These are phyloP conservation scores for Chaetoderma sp. DNA, from an alignment of 2,888 invertebrate genomes.

Conservation along the genomic window DNA sequence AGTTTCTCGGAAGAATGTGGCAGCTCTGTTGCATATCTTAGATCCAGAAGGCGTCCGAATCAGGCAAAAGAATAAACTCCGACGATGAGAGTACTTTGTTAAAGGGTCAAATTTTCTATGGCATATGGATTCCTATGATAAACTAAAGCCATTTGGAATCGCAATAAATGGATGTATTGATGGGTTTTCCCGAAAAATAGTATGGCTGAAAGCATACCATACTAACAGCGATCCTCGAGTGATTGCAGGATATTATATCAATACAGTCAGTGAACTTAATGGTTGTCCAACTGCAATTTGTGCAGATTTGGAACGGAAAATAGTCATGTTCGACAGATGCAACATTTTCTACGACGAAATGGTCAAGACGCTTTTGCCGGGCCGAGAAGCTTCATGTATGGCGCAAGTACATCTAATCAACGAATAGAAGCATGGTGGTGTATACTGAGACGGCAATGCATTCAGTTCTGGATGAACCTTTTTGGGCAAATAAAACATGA, in stretches of 20 bases:
- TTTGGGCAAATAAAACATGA: too few relatives aligned
- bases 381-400: too few relatives aligned
- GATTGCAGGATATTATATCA: slow-evolving; percentile 6
- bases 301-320: slow-evolving; percentile 11
- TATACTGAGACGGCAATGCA: too few relatives aligned
- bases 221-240: slow-evolving; percentile 32
- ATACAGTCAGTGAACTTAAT: background rate
- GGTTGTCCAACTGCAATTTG: slow-evolving; percentile 6
- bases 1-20: background rate
- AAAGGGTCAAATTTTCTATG: background rate
- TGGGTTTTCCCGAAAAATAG: slow-evolving; percentile 31
- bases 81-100: background rate
- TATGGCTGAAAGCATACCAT: slow-evolving; percentile 30
- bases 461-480: too few relatives aligned
- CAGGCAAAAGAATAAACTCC: background rate
- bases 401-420: too few relatives aligned
- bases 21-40: background rate
- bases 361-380: background rate
- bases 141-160: too few relatives aligned
- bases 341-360: background rate
- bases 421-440: too few relatives aligned
- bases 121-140: background rate
- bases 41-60: background rate
- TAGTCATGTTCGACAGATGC: slow-evolving; percentile 10
- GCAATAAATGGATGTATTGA: too few relatives aligned